Conservation (phyloP, 2,797 vertebrate genomes). For the Scolopax rusticola region DNA sequence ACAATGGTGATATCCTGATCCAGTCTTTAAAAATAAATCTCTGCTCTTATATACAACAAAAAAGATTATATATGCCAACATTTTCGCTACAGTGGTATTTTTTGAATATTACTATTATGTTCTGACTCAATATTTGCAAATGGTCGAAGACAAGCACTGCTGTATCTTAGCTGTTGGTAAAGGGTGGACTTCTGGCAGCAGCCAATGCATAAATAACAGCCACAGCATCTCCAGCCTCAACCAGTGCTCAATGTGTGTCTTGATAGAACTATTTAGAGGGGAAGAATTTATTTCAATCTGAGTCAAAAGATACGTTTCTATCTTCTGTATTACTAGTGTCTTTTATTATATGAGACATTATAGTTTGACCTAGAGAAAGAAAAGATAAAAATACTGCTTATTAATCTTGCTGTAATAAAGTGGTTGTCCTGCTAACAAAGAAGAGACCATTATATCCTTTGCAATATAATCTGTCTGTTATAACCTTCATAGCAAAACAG, state of each 20-base stretch:
- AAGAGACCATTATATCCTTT: background rate
- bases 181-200: background rate
- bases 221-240: background rate
- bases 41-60: background rate
- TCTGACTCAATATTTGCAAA: background rate
- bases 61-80: background rate
- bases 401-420: background rate
- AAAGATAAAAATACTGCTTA: background rate
- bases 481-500: conserved; percentile 1
- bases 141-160: background rate
- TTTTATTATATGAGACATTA: background rate
- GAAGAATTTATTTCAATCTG: background rate
- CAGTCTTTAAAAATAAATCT: background rate
- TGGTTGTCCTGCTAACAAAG: background rate
- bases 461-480: background rate
- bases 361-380: conserved; percentile 12
- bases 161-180: background rate
- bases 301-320: background rate
- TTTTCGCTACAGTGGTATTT: background rate
- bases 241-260: background rate
- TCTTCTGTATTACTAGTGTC: background rate
- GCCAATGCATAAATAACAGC: background rate
- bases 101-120: background rate
- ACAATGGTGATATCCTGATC: background rate
- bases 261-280: background rate